A percentile compares a stretch with the other conserved stretches of the same genome.
These are phyloP conservation scores for Centruroides sculpturatus DNA, from an alignment of 1,140 invertebrate genomes.

Conservation along the genomic window DNA sequence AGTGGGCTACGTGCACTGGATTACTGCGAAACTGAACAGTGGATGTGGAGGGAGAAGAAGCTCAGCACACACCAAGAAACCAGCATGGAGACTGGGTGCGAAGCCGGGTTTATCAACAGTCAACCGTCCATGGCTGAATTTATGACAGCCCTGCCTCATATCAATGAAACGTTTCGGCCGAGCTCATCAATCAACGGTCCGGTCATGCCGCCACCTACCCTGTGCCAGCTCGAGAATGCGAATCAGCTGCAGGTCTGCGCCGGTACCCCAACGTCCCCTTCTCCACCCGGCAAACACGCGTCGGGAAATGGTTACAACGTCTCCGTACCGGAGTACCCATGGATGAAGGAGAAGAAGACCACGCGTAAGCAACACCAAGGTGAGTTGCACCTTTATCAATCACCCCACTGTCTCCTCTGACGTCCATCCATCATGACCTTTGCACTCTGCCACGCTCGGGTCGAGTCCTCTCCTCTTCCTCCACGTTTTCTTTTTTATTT, in stretches of 20 bases:
- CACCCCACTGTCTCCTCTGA: no score
- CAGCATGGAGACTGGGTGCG: slow-evolving; percentile 32
- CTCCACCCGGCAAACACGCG: slow-evolving; percentile 12
- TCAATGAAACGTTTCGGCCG: slow-evolving; percentile 22
- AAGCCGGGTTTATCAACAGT: slow-evolving; percentile 80
- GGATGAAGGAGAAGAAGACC: slow-evolving; percentile 97
- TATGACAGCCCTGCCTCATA: slow-evolving; percentile 46
- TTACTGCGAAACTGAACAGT: no score
- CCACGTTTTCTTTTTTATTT: no score
- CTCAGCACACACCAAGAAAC: no score
- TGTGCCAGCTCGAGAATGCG: slow-evolving; percentile 15
- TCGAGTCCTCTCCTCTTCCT: no score
- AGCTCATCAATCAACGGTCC: slow-evolving; percentile 30
- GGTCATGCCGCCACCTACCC: slow-evolving; percentile 8
- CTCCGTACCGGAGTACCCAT: slow-evolving; percentile 81
- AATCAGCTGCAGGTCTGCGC: slow-evolving; percentile 5
- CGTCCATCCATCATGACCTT: no score
- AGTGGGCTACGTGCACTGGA: no score
- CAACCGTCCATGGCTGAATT: slow-evolving; percentile 88
- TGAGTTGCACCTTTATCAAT: slow-evolving; percentile 31
- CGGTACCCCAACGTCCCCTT: slow-evolving; percentile 8
- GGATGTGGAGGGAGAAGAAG: no score
- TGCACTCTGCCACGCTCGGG: no score
- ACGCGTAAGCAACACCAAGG: slow-evolving; percentile 79
- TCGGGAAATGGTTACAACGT: slow-evolving; percentile 4